Base-by-base conservation (phyloP, 1,140 invertebrate species). In the Ips nitidus region DNA sequence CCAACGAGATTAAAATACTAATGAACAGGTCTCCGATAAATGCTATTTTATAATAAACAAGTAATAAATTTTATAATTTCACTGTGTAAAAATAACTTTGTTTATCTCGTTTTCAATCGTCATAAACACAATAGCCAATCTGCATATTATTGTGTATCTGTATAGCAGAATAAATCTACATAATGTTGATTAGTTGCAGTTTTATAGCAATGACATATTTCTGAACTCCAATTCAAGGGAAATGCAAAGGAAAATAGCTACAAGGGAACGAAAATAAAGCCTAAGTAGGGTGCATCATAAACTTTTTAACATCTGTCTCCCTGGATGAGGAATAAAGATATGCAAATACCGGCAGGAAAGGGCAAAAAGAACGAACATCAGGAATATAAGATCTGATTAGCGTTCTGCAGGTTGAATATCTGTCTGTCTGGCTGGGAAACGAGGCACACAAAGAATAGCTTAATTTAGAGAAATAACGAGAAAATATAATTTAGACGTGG, bases 311-410 rank as follows among this genome's bases (percentile, higher is more conserved):
- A 45, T 47, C 59, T 61, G 59, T 61, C 59, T 61, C 59, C 37
- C 59, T 61, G 59, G 59, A 61, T 61, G 43, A 6, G 37, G 47
- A 61, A 45, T 61, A 61, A 61, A 61, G 59, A 61, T 61, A 61
- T 45, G 59, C 59, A 61, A 61, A 61, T 45, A 45, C 5, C 37
- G 4, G 4, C 43, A 38, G 42, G 41, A 45, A 43, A 61, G 47
- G 59, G 43, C 7, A 41, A 61, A 61, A 40, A 47, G 41, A 61
- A n/a, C 43, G 43, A n/a, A 61, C 41, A 61, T 38, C 59, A 61
- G n/a, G 57, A 45, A 61, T 61, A 61, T 61, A 45, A 43, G 59
- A 61, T 61, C 59, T 61, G 59, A 61, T 61, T 61, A 61, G 59
- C 42, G 59, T 61, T 41, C 43, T 41, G 57, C 57, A 61, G 59